A percentile compares a stretch with the other conserved stretches of the same genome.
These are phyloP conservation scores for Anarsia innoxiella DNA, from an alignment of 2,888 invertebrate species.

Conservation along the genomic window DNA sequence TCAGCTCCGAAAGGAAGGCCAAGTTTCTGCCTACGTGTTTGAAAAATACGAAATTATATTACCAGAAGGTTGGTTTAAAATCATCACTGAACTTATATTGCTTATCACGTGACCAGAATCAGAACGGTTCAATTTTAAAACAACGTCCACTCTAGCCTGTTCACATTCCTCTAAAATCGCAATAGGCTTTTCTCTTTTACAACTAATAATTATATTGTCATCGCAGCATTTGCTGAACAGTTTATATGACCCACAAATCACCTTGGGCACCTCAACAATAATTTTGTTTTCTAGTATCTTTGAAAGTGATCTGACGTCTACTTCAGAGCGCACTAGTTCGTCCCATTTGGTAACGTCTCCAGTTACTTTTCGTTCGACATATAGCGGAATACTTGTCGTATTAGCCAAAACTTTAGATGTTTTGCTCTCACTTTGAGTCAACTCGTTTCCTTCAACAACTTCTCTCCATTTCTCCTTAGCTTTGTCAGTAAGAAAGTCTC, in stretches of 20 bases:
- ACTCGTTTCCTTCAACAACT: conserved; percentile 23
- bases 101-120: conserved; percentile 42
- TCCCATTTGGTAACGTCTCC: conserved; percentile 39
- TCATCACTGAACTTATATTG: conserved; percentile 49
- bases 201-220: conserved; percentile 48
- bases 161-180: conserved; percentile 17
- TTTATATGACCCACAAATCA: conserved; percentile 45
- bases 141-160: conserved; percentile 43
- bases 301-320: conserved; percentile 52
- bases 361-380: conserved; percentile 37
- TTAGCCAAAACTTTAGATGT: conserved; percentile 43
- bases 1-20: conserved; percentile 4
- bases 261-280: conserved; percentile 51
- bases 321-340: conserved; percentile 53
- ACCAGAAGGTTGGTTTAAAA: too few species aligned
- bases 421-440: conserved; percentile 19
- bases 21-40: too few species aligned
- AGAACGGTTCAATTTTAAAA: conserved; percentile 44
- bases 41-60: too few species aligned
- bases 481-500: conserved; percentile 59
- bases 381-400: conserved; percentile 47
- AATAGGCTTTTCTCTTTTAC: conserved; percentile 29
- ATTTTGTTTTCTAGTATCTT: conserved; percentile 59
- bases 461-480: conserved; percentile 62
- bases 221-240: conserved; percentile 41